Base-by-base conservation (phyloP, 92 coral and sea anemone genomes). In the Galaxea fascicularis region DNA sequence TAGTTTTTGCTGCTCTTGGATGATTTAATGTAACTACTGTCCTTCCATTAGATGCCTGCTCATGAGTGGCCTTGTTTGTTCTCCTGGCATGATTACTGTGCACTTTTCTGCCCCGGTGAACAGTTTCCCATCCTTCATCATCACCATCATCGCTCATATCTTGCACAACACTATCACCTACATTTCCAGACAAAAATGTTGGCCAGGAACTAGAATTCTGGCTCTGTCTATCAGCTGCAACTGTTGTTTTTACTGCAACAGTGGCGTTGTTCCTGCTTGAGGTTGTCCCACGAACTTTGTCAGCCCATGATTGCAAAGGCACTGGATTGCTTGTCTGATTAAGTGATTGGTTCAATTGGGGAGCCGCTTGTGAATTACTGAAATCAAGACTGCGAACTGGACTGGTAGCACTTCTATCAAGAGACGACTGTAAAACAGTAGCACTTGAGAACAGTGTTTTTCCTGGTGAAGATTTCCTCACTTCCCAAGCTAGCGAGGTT, bases 401-500 rank as follows among this genome's bases (percentile, higher is more conserved):
- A 76, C 98, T 97, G 24, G 89, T 85, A 54, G 89, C 52, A 74
- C 39, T 90, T 49, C 89, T 77, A 28, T 93, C 94, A 27, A 76
- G 75, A 18, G 89, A 29, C 54, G 94, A 65, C 68, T 91, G 92
- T 30, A 82, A 95, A 20, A 92, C 89, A 35, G 86, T 75, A 15
- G 98, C 98, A 70, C 98, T 95, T 56, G 98, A 89, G 80, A 94
- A 95, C 44, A 92, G 91, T 18, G 94, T 82, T 74, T 95, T 97
- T 0, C 99, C 99, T 10, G 99, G 99, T 0, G 99, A 97, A 15
- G 96, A 89, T 57, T 97, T 97, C 58, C 99, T 88, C 3, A 97
- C 99, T 77, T 95, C 98, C 99, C 99, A 97, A 21, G 99, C 99
- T 57, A 97, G 78, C 7, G 99, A 97, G 73, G 98, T 95, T 60